Evolutionary conservation across 2,888 invertebrate species (phyloP), one percentile per base, ranked within the genome.

Genomic region (Invenusta paracnida): DNA sequence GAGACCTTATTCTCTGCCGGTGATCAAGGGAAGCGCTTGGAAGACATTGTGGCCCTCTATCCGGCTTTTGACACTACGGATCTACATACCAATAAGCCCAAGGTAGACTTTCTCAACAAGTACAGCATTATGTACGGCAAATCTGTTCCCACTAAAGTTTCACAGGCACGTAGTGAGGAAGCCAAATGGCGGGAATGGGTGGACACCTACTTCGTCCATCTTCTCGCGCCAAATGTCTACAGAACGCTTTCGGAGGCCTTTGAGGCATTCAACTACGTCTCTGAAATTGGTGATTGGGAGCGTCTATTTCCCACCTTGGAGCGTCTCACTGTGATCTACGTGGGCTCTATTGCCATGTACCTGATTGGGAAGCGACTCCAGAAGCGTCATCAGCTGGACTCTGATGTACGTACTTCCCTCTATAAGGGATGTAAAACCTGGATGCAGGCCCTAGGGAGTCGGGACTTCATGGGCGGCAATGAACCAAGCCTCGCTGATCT

Each of bases 151-250:
- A 25, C 29, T 85, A 30, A 85, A 2, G 5, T 29, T 0, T 84
- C 84, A 25, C 2, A 17, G 29, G 25, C 13, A 1, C n/a, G 29
- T 25, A 97, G 97, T 67, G 95, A 95, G 88, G 98, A 98, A 92
- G 93, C 96, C 48, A 94, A 96, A 90, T 99, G 98, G 98, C 93
- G 99, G 82, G 94, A 94, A 90, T 99, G 99, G 99, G 95, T 95
- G 0, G 99, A 99, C 91, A 93, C 94, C 83, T 94, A 94, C 67
- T 93, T 98, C 0, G 97, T 99, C 0, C 98, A 98, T 90, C 94
- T 94, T 0, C 93, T 99, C 48, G 98, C 98, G 0, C 99, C 99
- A 0, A 99, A 99, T 92, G 96, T 98, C 30, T 99, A 99, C 90
- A 94, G 97, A 86, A 95, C 95, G 0, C 92, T 93, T 0, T 92